These are phyloP conservation scores for Xestia xanthographa DNA, from an alignment of 2,888 invertebrate genomes.

Conservation along the genomic window DNA sequence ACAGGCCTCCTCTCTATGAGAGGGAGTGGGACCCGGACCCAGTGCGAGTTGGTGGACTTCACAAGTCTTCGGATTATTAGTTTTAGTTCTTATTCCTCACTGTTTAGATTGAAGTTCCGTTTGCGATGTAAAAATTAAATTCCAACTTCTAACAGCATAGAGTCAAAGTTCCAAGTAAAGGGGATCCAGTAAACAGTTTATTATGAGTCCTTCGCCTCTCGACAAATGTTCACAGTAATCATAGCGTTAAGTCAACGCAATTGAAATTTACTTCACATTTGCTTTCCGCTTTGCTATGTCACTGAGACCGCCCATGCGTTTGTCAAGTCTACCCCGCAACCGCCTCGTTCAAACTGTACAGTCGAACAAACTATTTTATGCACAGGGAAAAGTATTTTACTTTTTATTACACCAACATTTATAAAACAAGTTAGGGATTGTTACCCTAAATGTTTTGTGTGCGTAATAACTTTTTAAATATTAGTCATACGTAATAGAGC, in stretches of 20 bases:
- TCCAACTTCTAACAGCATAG: neutral
- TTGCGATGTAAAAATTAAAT: neutral
- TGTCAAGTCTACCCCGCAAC: conserved; percentile 27
- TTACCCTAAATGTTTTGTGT: neutral
- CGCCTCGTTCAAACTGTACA: conserved; percentile 32
- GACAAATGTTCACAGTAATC: conserved; percentile 2
- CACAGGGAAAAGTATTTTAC: neutral
- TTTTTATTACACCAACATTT: neutral
- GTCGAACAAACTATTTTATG: neutral
- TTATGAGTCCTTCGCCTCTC: neutral
- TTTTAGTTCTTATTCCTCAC: neutral
- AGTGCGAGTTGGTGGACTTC: neutral
- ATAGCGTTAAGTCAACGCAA: neutral
- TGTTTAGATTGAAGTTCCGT: neutral
- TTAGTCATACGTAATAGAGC: neutral
- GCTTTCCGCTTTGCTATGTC: conserved; percentile 7
- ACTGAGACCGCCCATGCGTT: conserved; percentile 35
- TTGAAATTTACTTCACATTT: conserved; percentile 34
- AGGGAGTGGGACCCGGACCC: neutral
- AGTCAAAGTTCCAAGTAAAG: neutral
- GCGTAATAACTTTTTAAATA: neutral
- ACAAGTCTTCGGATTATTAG: neutral
- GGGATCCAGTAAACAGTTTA: neutral
- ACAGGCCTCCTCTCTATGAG: neutral
- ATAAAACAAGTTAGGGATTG: neutral